Evolutionary conservation across 2,797 vertebrate species (phyloP).

Genomic region (Petrocephalus schoutedeni): DNA sequence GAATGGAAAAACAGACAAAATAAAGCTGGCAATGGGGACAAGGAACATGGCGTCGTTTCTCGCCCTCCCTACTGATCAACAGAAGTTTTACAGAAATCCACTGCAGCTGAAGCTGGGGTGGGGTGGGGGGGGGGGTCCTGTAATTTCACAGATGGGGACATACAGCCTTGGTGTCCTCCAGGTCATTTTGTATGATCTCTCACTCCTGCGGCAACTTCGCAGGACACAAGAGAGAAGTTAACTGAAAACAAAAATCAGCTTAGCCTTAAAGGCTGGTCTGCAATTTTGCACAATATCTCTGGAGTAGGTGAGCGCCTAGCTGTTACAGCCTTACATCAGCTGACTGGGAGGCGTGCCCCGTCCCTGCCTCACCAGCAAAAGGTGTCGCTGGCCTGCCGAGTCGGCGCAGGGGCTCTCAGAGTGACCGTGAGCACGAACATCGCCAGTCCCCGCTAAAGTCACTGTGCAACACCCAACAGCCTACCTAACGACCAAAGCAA

Average conservation of each 20-base stretch:
- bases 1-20: neutral
- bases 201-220: neutral
- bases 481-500: neutral
- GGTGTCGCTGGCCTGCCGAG: slow-evolving; percentile 45
- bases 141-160: neutral
- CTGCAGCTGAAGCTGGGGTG: neutral
- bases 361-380: slow-evolving; percentile 30
- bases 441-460: neutral
- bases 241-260: slow-evolving; percentile 24
- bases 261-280: neutral
- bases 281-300: neutral
- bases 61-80: neutral
- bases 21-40: neutral
- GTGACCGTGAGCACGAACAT: neutral
- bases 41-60: neutral
- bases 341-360: slow-evolving; percentile 18
- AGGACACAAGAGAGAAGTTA: slow-evolving; percentile 11
- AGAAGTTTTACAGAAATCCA: neutral
- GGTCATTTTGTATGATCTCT: neutral
- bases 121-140: neutral
- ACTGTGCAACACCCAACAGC: neutral
- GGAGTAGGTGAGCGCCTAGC: neutral
- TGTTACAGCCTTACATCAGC: slow-evolving; percentile 39
- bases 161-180: neutral
- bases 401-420: slow-evolving; percentile 28